phyloP scores from a whole-genome alignment of 2,797 vertebrate genomes.

The Coluber constrictor region DNA sequence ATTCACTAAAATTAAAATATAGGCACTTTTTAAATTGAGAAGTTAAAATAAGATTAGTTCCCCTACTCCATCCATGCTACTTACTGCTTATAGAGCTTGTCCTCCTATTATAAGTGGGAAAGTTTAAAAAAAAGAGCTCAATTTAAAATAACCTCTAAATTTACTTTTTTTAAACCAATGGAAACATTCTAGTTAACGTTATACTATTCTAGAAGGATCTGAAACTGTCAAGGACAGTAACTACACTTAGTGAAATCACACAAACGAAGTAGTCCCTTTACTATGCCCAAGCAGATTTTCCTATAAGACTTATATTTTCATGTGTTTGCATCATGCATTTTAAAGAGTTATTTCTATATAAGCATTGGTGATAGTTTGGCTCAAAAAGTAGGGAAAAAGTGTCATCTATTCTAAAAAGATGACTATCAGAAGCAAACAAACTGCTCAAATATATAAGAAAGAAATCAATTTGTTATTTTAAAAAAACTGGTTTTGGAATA shows the following conservation, averaged over 20 bases:
- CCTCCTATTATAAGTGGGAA: neutral
- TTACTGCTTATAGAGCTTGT: neutral
- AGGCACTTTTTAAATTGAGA: neutral
- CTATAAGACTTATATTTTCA: neutral
- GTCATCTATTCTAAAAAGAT: neutral
- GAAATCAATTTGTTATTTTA: neutral
- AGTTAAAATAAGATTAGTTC: neutral
- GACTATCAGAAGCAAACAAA: neutral
- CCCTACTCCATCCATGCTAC: neutral
- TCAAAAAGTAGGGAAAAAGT: neutral
- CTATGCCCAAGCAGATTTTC: neutral
- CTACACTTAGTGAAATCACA: neutral
- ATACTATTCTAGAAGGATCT: neutral
- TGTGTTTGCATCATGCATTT: neutral
- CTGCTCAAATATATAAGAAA: neutral
- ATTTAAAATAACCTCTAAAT: neutral
- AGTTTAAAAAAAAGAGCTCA: neutral
- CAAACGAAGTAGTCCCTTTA: neutral
- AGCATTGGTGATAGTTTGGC: neutral
- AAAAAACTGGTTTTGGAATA: neutral
- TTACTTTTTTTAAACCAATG: neutral
- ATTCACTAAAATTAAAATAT: neutral
- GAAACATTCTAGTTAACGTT: neutral
- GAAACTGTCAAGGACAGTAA: neutral
- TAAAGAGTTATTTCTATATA: neutral